These are phyloP conservation scores for Sparidentex hasta DNA, from an alignment of 2,797 vertebrate genomes.

Conservation along the genomic window DNA sequence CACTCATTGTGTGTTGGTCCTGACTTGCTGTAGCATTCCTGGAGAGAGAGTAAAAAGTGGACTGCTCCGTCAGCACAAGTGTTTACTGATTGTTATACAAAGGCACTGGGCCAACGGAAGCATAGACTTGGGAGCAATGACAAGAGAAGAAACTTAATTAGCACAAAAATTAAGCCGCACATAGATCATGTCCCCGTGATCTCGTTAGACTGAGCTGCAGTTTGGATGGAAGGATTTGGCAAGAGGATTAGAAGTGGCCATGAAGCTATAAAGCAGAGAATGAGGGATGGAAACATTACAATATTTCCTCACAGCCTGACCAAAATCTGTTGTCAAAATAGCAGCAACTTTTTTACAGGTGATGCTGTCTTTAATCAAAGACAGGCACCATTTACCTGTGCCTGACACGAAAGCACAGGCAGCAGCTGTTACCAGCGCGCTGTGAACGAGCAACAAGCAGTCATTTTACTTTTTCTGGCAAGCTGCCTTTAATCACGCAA, in stretches of 20 bases:
- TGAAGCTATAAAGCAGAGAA: constrained; percentile 4
- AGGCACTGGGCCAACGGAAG: constrained; percentile 19
- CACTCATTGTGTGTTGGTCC: constrained; percentile 2
- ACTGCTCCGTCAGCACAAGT: constrained; percentile 45
- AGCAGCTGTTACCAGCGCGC: neutral
- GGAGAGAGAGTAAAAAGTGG: constrained; percentile 20
- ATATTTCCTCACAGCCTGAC: neutral
- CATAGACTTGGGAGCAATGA: constrained; percentile 8
- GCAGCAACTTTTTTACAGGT: neutral
- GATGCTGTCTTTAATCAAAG: constrained; percentile 1
- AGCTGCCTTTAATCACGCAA: neutral
- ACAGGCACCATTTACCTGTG: constrained; percentile 3
- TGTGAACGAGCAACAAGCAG: neutral
- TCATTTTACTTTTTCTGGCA: neutral
- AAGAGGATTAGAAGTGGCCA: neutral
- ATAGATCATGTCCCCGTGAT: neutral
- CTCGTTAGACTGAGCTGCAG: constrained; percentile 4
- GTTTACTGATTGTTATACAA: constrained; percentile 37
- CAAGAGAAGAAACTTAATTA: constrained; percentile 30
- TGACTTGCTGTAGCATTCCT: constrained; percentile 4
- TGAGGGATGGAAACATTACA: neutral
- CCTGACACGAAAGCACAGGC: neutral
- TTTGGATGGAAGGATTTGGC: neutral
- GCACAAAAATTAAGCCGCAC: constrained; percentile 11
- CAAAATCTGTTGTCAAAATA: neutral